Evolutionary conservation across 2,888 invertebrate species (phyloP), one percentile per base, ranked within the genome.

Genomic region (Isoperla grammatica): DNA sequence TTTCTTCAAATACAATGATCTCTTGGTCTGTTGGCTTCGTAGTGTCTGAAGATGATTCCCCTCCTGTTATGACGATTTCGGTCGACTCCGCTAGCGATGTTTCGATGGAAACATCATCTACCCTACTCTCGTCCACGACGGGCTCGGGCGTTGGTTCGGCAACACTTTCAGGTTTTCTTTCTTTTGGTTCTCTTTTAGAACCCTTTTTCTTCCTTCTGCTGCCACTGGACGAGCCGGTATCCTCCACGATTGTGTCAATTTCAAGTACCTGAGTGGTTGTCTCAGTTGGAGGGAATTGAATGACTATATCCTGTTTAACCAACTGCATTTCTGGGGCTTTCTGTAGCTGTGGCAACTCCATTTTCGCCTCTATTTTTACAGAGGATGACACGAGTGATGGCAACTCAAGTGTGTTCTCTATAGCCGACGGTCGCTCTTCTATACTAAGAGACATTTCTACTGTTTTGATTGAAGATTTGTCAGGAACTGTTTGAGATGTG

Each of bases 151-250:
- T 64, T 63, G 1, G 71, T 71, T 35, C 17, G 13, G 43, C 22
- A 54, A 64, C 67, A 9, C 66, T 58, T 62, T 74, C 73, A 9
- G 68, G 35, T n/a, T 39, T 43, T 15, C 65, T 60, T 72, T 71
- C 23, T 8, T 68, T 68, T 29, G 71, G 71, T 2, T 71, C 73
- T 42, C 73, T 72, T 48, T 75, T 75, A 73, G 81, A 82, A 70
- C 77, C 80, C 73, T 84, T 84, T 77, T 83, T 84, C 77, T 79
- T 82, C 78, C 79, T 83, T 75, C 81, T 82, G 73, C 78, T 81
- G 11, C 42, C 4, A 5, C 42, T 40, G 4, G 42, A 40, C 42
- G 42, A 40, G 11, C 13, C 15, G 19, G 57, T 45, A 2, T 45
- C 23, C 13, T 22, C 22, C 15, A 4, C 22, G 4, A 5, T 13